A percentile compares a stretch with the other conserved stretches of the same genome.
These are phyloP conservation scores for Parazoanthus swiftii DNA, from an alignment of 92 coral and sea anemone genomes.

Conservation along the genomic window DNA sequence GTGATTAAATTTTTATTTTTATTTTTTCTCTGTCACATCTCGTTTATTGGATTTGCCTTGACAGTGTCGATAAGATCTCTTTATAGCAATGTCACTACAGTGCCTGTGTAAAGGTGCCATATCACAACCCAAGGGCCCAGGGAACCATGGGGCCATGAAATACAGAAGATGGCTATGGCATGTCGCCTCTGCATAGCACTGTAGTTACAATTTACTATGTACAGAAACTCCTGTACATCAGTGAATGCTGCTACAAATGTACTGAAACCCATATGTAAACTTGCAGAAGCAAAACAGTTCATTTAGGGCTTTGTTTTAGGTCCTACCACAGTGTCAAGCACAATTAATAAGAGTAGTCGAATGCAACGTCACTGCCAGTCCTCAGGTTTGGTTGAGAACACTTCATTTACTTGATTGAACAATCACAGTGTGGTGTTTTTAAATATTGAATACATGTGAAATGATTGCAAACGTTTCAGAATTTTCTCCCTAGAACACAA, in stretches of 20 bases:
- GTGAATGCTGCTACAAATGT: neutral
- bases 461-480: neutral
- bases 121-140: neutral
- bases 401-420: conserved; percentile 33
- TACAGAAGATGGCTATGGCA: neutral
- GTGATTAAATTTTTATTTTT: neutral
- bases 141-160: neutral
- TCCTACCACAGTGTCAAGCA: neutral
- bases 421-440: conserved; percentile 13
- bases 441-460: neutral
- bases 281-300: neutral
- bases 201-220: neutral
- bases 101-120: neutral
- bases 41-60: neutral
- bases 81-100: neutral
- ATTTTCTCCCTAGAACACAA: neutral
- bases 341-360: neutral
- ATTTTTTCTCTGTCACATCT: too few relatives aligned
- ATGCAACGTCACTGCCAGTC: conserved; percentile 19
- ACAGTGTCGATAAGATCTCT: too few relatives aligned
- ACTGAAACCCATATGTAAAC: neutral
- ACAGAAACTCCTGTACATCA: neutral
- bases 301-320: conserved; percentile 31
- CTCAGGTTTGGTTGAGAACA: conserved; percentile 27
- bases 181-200: neutral